Conservation (phyloP, 1,140 invertebrate species). For the Dreissena rostriformis region DNA sequence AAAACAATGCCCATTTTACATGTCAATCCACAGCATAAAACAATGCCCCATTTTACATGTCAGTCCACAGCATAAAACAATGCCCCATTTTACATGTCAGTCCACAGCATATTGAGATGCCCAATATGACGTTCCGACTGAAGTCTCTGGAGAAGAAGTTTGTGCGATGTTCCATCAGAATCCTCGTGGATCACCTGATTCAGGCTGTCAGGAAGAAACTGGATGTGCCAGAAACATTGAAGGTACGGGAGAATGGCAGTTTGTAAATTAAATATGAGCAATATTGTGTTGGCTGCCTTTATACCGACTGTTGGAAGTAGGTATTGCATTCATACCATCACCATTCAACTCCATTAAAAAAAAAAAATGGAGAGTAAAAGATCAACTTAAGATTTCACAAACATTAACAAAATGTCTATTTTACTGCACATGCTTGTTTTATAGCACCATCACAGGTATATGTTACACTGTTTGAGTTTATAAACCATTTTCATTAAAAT, state of each 20-base stretch:
- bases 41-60: no score
- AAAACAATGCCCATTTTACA: no score
- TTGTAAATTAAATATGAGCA: not conserved
- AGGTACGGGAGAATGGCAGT: conserved; percentile 61
- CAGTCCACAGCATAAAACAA: no score
- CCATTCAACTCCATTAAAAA: not conserved
- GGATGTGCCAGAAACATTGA: conserved; percentile 60
- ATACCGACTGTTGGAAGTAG: not conserved
- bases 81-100: conserved; percentile 57
- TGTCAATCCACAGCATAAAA: no score
- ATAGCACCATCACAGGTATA: no score
- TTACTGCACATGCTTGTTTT: no score
- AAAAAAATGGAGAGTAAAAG: no score
- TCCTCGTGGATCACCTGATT: conserved; percentile 73
- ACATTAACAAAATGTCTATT: no score
- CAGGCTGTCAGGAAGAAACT: conserved; percentile 70
- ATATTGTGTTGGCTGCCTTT: not conserved
- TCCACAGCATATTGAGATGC: conserved; percentile 54
- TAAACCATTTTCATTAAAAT: no score
- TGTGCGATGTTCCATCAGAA: conserved; percentile 76
- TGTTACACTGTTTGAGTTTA: no score
- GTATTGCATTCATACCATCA: not conserved
- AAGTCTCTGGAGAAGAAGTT: conserved; percentile 74
- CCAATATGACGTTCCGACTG: conserved; percentile 56
- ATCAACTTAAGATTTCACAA: no score